A percentile compares a stretch with the other conserved stretches of the same genome.
Evolutionary conservation across 2,888 invertebrate species (phyloP).

Genomic region (Theodoxus fluviatilis): DNA sequence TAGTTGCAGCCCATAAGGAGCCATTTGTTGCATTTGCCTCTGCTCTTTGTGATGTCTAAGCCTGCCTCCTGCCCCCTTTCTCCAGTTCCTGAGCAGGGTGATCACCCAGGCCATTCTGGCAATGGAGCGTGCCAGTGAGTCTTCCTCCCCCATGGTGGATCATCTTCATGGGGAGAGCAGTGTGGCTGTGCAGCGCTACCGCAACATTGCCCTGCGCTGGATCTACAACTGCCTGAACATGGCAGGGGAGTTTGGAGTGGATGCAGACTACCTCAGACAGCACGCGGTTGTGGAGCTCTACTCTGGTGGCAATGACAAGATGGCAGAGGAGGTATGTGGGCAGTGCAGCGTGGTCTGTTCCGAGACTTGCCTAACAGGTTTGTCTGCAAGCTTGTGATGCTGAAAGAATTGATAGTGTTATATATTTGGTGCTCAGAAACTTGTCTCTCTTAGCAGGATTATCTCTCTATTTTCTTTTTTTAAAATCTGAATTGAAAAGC

Average conservation of each 20-base stretch:
- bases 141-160: conserved; percentile 13
- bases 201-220: conserved; percentile 76
- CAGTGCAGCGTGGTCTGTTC: too few relatives aligned
- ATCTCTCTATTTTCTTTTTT: too few relatives aligned
- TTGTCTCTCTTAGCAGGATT: too few relatives aligned
- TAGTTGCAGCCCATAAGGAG: too few relatives aligned
- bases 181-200: conserved; percentile 26
- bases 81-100: conserved; percentile 37
- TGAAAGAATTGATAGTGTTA: too few relatives aligned
- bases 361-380: too few relatives aligned
- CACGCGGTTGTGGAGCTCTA: conserved; percentile 78
- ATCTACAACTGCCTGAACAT: conserved; percentile 71
- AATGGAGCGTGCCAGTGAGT: conserved; percentile 26
- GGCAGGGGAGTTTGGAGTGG: conserved; percentile 80
- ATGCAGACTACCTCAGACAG: conserved; percentile 76
- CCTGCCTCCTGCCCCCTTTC: too few relatives aligned
- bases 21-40: too few relatives aligned
- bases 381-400: too few relatives aligned
- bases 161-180: background rate
- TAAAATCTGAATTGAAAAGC: too few relatives aligned
- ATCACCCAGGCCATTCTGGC: conserved; percentile 36
- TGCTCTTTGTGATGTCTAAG: too few relatives aligned
- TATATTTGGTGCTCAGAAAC: too few relatives aligned
- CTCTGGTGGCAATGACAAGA: conserved; percentile 70
- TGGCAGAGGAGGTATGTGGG: conserved; percentile 72